These are phyloP conservation scores for Labrus mixtus DNA, from an alignment of 2,113 vertebrate species.

Conservation along the genomic window DNA sequence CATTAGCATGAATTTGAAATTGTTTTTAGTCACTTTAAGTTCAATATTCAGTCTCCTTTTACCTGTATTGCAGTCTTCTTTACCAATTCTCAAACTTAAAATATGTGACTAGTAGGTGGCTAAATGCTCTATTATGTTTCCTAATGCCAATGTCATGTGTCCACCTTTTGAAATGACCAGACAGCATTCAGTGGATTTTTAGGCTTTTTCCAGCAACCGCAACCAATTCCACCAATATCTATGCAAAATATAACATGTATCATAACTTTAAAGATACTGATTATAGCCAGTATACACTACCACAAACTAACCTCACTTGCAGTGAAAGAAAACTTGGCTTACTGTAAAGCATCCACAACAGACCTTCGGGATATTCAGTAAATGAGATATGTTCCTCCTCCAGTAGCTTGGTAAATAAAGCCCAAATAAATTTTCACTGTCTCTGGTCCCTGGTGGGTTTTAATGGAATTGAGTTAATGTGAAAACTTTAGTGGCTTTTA, in stretches of 20 bases:
- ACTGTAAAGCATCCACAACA: background rate
- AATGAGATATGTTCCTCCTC: constrained; percentile 14
- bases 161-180: background rate
- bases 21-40: background rate
- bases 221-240: too few relatives aligned
- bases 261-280: background rate
- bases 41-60: background rate
- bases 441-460: constrained; percentile 14
- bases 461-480: constrained; percentile 21
- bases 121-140: background rate
- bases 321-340: background rate
- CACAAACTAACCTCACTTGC: background rate
- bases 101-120: background rate
- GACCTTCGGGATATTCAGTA: constrained; percentile 1
- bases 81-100: background rate
- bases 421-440: constrained; percentile 2
- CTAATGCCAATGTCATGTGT: background rate
- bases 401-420: constrained; percentile 20
- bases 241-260: background rate
- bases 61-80: background rate
- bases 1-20: background rate
- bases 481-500: constrained; percentile 15
- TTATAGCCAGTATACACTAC: background rate
- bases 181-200: background rate
- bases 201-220: background rate